phyloP scores from a whole-genome alignment of 1,140 invertebrate species.

The Charaxes varanes region DNA sequence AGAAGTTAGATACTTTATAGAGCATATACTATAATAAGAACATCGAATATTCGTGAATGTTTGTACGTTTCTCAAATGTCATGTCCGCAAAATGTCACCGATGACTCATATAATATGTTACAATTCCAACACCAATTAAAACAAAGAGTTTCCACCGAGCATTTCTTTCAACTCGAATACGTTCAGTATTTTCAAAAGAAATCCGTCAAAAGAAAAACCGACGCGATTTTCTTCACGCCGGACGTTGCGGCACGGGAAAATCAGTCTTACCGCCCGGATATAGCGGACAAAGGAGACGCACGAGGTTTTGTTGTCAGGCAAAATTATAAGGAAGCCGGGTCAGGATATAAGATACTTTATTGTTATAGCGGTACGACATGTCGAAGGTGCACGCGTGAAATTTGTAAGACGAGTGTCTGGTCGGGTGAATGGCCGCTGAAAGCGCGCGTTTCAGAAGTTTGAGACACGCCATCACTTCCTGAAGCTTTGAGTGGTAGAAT shows the following conservation, averaged over 20 bases:
- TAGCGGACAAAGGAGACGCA: conserved; percentile 12
- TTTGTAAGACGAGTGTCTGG: conserved; percentile 38
- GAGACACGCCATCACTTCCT: conserved; percentile 55
- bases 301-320: conserved; percentile 12
- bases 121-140: conserved; percentile 16
- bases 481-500: conserved; percentile 32
- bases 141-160: conserved; percentile 15
- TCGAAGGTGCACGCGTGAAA: conserved; percentile 18
- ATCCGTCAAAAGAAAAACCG: conserved; percentile 33
- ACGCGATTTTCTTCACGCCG: conserved; percentile 14
- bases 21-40: no score
- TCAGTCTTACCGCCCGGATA: conserved; percentile 28
- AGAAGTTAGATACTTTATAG: no score
- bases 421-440: conserved; percentile 51
- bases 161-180: conserved; percentile 19
- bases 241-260: conserved; percentile 28
- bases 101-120: conserved; percentile 8
- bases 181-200: conserved; percentile 30
- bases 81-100: conserved; percentile 1
- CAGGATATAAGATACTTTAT: conserved; percentile 28
- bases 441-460: conserved; percentile 55
- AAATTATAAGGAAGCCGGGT: conserved; percentile 1
- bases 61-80: no score
- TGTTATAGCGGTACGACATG: conserved; percentile 23
- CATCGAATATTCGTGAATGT: no score